Evolutionary conservation across 1,140 invertebrate genomes (phyloP), one percentile per base, ranked within the genome.

Genomic region (Pseudomyrmex concolor): DNA sequence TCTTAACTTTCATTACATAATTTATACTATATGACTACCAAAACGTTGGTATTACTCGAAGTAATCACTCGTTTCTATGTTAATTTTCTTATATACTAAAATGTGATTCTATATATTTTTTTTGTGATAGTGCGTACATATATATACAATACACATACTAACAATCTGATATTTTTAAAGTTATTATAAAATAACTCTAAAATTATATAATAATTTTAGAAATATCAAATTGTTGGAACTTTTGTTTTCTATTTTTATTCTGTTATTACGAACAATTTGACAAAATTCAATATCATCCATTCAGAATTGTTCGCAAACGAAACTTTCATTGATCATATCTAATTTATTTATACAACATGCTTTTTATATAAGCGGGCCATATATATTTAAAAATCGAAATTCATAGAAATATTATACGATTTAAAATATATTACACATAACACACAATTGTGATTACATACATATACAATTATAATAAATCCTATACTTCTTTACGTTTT

Each of bases 401-500:
- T 63, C 19, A 63, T 25, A 50, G 9, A 50, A 7, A 43, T 12
- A 54, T 17, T 54, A n/a, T 64, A 76, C 51, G 22, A 63, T 3
- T n/a, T 71, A 55, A 72, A 43, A 72, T 63, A 5, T n/a, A 34
- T 19, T 22, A 34, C 34, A 34, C 34, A 34, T 34, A 34, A 34
- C 34, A 34, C 34, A 34, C 34, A 34, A 34, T 55, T 10, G 17
- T n/a, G 57, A 62, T 63, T 63, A 51, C 5, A 50, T 63, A 51
- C 5, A 50, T 9, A 22, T 43, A 55, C 17, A 7, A 45, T n/a
- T 55, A 12, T 67, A 77, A 68, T 77, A 77, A 70, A 77, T 55
- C 17, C 5, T 55, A 57, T 68, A 77, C 17, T 57, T 66, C 25
- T 54, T 50, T 64, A 1, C 17, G 12, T 57, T 72, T 12, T 78